Evolutionary conservation across 1,140 invertebrate genomes (phyloP), one percentile per base, ranked within the genome.

Genomic region (Camponotus floridanus): DNA sequence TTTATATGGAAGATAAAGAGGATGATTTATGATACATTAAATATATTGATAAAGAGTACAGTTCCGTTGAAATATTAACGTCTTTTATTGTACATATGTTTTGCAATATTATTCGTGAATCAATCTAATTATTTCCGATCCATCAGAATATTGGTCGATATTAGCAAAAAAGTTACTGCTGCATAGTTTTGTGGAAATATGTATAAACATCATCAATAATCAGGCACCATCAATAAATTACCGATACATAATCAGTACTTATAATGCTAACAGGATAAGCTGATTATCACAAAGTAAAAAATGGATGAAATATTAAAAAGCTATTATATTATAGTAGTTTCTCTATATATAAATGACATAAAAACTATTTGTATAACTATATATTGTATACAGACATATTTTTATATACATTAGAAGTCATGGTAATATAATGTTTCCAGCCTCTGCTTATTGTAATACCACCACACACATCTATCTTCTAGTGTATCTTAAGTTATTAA

Each of bases 231-330:
- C n/a, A 65, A 64, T 61, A 64, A 78, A 39, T 78, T 48, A 78
- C 9, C 59, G 48, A 64, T 48, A 48, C 13, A 15, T 78, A 78
- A 78, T 64, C 76, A 36, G 31, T 65, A 78, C n/a, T 64, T 5
- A 31, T 78, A 78, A 64, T 13, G 61, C 31, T 31, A 78, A 78
- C 61, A 65, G 31, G 59, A 78, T 78, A 65, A 78, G 61, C 45
- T 78, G 65, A 65, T 65, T 65, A 78, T 39, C 31, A 64, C 26
- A 65, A 79, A 79, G 61, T 79, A 79, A 79, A 78, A 79, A 79
- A 79, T 78, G 64, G 61, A 79, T 79, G 42, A 51, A 64, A 64
- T 64, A 45, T 64, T 42, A 64, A 78, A 79, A 67, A 79, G 76
- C 48, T 79, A 79, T 67, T 21, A 61, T 74, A 79, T n/a, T 62